Evolutionary conservation across 1,140 invertebrate genomes (phyloP).

Genomic region (Protaetia brevitarsis): DNA sequence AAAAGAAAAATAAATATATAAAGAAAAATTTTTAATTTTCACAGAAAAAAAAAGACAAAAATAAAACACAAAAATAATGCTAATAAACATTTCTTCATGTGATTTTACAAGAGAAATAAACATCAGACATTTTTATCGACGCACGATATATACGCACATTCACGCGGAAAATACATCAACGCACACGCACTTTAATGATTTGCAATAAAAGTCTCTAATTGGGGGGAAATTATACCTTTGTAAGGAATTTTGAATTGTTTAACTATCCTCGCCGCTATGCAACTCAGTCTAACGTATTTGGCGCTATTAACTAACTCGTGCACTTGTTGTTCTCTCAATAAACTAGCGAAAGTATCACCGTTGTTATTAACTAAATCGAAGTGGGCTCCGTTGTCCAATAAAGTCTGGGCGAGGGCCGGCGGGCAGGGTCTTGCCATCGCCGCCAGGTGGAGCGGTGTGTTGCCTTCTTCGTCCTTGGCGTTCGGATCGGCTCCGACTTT

Average conservation of each 20-base stretch:
- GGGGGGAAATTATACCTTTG: constrained; percentile 58
- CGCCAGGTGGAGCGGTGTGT: constrained; percentile 79
- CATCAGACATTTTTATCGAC: background rate
- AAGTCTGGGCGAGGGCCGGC: constrained; percentile 61
- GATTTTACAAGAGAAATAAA: background rate
- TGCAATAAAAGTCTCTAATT: constrained; percentile 54
- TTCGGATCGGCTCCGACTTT: constrained; percentile 80
- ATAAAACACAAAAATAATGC: background rate
- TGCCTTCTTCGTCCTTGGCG: constrained; percentile 70
- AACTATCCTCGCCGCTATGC: constrained; percentile 75
- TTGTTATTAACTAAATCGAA: constrained; percentile 80
- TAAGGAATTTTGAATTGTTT: constrained; percentile 62
- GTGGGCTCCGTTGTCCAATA: constrained; percentile 80
- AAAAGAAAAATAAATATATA: constrained; percentile 9
- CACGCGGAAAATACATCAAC: background rate
- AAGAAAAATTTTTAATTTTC: constrained; percentile 7
- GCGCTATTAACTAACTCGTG: constrained; percentile 72
- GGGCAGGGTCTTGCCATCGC: constrained; percentile 62
- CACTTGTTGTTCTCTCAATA: constrained; percentile 61
- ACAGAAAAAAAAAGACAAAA: background rate
- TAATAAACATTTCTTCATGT: background rate
- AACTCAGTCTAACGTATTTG: constrained; percentile 75
- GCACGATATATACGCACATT: background rate
- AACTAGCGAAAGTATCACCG: constrained; percentile 71
- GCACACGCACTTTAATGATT: constrained; percentile 52